Base-by-base conservation (phyloP, 2,113 vertebrate species). In the Corythaeola cristata region DNA sequence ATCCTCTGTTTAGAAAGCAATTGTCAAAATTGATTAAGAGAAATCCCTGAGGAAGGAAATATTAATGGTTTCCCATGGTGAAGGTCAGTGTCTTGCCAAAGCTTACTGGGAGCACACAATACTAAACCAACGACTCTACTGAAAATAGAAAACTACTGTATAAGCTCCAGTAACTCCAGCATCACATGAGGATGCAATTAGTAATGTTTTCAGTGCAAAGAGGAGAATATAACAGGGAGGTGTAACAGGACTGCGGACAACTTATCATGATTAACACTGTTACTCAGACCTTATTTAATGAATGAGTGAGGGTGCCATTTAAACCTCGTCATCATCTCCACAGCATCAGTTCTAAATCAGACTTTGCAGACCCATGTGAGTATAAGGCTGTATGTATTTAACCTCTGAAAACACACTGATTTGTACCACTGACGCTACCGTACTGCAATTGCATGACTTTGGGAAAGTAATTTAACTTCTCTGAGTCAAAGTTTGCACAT, bases 381-480 rank as follows among this genome's bases (percentile, higher is more conserved):
- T 24, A 35, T 78, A 79, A 97, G 96, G 64, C 2, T 53, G 27
- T 7, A 21, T 20, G 63, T 67, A 96, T 95, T 96, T 95, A 95
- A 92, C 73, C 94, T 89, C 28, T 87, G 75, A 91, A 97, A 90
- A 90, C 8, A 50, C 45, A 58, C 7, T 58, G 82, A 74, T 94
- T 88, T 95, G 35, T 75, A n/a, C 60, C 39, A 39, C 78, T 53
- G 66, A 77, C 71, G 59, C 55, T 74, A 56, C 58, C 37, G 9
- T 13, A 20, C 47, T 26, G 77, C 3, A 24, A 68, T 5, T 55
- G 22, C 32, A 2, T 18, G 77, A 97, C 93, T 94, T 93, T 47
- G 27, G 59, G 41, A 86, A 92, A 95, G 80, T 78, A 74, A 88
- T 58, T 82, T 10, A 28, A 28, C 55, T 21, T 89, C 73, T 74